Evolutionary conservation across 2,888 invertebrate species (phyloP), one percentile per base, ranked within the genome.

Genomic region (Dorcus parallelipipedus): DNA sequence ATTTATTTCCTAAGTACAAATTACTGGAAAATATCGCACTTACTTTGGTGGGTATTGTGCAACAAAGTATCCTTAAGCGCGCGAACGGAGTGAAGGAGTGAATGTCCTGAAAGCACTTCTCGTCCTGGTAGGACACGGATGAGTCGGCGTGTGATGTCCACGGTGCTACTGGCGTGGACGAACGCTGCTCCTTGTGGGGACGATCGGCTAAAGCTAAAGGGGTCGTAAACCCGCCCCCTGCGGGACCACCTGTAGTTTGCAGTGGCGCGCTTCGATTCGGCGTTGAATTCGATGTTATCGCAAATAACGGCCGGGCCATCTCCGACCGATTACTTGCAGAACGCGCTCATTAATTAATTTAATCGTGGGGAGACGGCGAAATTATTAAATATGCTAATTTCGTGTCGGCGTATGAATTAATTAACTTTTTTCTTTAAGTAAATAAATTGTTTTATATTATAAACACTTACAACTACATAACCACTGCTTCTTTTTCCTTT

Each of bases 201-300:
- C 60, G 60, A 53, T 58, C 67, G 52, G 53, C 62, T 56, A 57
- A 64, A 67, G 53, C 62, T 56, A 57, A 64, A 67, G 61, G 67
- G 67, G 64, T 65, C 65, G 63, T 52, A 64, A 67, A 65, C 67
- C 67, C 67, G 67, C 67, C 67, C 67, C 65, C 54, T 55, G 52
- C 42, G 43, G 57, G 62, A 52, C 62, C 64, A 65, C 54, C 56
- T 52, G 61, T 63, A 67, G 65, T 65, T 45, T 62, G 65, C 65
- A 67, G 65, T 67, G 52, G 57, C 33, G 38, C 56, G 43, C 42
- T 43, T 43, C 54, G 38, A 45, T 58, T 42, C 53, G 53, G 39
- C 26, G 39, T 51, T 41, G 40, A 14, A 23, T 49, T 52, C 45
- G 57, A 60, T 63, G 48, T 60, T 60, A 62, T 62, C 60, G 50